Conservation (phyloP, 2,113 vertebrate genomes). For the Cyprinodon brontotheroides region DNA sequence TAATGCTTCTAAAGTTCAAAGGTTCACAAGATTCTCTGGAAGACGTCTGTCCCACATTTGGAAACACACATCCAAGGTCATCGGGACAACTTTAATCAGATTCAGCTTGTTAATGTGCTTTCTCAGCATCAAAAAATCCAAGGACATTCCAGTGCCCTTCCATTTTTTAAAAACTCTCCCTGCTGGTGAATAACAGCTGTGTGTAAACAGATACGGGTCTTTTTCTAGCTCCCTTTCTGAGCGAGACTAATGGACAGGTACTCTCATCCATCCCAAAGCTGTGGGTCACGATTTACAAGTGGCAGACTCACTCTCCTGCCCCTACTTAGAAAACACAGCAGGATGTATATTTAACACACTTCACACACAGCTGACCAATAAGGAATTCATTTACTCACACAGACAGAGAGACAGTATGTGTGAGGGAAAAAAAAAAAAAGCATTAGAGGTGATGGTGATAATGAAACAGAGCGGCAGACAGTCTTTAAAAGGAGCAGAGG, state of each 20-base stretch:
- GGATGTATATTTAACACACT: conserved; percentile 43
- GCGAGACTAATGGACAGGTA: background rate
- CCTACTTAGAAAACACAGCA: conserved; percentile 8
- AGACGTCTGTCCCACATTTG: conserved; percentile 20
- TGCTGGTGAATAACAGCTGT: conserved; percentile 24
- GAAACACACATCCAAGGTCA: conserved; percentile 14
- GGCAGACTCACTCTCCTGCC: conserved; percentile 7
- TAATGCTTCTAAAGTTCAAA: conserved; percentile 32
- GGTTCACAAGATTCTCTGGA: conserved; percentile 29
- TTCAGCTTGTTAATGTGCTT: conserved; percentile 39
- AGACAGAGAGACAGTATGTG: conserved; percentile 23
- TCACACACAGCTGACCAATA: conserved; percentile 41
- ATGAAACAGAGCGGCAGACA: conserved; percentile 44
- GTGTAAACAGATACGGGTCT: conserved; percentile 8
- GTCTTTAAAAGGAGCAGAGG: conserved; percentile 44
- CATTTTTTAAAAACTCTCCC: background rate
- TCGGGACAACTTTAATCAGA: conserved; percentile 17
- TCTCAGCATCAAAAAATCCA: conserved; percentile 27
- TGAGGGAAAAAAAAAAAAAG: background rate
- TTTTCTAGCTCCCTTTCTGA: background rate
- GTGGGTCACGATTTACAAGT: conserved; percentile 38
- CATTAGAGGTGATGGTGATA: conserved; percentile 40
- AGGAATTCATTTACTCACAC: conserved; percentile 37
- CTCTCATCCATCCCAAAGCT: conserved; percentile 18
- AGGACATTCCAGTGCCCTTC: conserved; percentile 5